Conservation (phyloP, 2,888 invertebrate genomes). For the Leptinotarsa peninsularis region DNA sequence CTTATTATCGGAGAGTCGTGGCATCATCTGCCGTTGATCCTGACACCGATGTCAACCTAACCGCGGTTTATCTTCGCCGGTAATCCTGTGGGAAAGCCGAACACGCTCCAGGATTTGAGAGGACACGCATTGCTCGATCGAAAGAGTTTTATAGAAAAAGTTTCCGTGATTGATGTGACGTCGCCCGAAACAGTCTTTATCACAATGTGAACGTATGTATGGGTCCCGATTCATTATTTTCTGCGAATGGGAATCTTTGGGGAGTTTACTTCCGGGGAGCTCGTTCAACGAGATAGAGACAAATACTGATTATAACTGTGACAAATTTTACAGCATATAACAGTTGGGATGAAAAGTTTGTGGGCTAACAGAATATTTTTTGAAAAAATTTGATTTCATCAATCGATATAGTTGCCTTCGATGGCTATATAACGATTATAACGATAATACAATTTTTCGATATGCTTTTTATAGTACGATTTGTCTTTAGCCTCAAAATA, state of each 20-base stretch:
- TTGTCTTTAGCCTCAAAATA: no score
- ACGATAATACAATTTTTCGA: no score
- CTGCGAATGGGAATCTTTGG: not conserved
- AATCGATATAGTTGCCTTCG: no score
- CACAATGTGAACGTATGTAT: slow-evolving; percentile 5
- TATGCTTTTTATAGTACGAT: no score
- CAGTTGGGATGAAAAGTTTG: no score
- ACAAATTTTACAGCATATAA: no score
- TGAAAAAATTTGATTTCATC: no score
- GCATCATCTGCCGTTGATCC: slow-evolving; percentile 42
- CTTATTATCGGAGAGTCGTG: slow-evolving; percentile 39
- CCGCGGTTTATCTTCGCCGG: slow-evolving; percentile 41
- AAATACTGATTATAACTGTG: no score
- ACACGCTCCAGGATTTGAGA: slow-evolving; percentile 23
- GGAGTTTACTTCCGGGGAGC: not conserved
- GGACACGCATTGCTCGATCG: slow-evolving; percentile 24
- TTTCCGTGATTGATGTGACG: slow-evolving; percentile 34
- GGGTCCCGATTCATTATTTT: not conserved
- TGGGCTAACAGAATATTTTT: no score
- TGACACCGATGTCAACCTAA: slow-evolving; percentile 49
- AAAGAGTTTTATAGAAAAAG: slow-evolving; percentile 36
- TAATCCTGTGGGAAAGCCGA: slow-evolving; percentile 34
- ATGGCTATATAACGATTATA: no score
- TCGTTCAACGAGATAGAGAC: no score
- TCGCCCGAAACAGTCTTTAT: slow-evolving; percentile 15